Percentiles rank a stretch among this genome's conserved stretches.
Evolutionary conservation across 92 coral and sea anemone species (phyloP).

Genomic region (Scolanthus callimorphus): DNA sequence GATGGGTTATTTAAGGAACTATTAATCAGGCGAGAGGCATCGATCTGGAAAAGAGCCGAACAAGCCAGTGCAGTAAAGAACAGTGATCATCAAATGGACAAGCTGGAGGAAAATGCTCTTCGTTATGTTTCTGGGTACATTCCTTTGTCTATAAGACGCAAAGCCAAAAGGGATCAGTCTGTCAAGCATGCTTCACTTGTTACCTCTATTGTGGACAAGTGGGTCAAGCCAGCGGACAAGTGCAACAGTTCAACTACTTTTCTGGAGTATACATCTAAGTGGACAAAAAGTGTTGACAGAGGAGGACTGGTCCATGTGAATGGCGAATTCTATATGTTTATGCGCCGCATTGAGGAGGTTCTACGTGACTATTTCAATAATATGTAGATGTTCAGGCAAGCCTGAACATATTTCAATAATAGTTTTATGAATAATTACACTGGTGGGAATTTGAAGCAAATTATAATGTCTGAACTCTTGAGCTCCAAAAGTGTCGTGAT

Average conservation of each 20-base stretch:
- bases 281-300: slow-evolving; percentile 15
- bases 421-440: background rate
- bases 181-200: too few species aligned
- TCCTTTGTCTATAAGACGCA: slow-evolving; percentile 16
- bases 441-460: background rate
- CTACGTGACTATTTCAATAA: slow-evolving; percentile 1
- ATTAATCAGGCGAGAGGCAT: too few species aligned
- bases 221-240: too few species aligned
- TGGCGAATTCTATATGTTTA: slow-evolving; percentile 8
- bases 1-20: too few species aligned
- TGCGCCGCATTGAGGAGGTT: slow-evolving; percentile 9
- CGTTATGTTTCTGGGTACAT: slow-evolving; percentile 25
- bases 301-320: slow-evolving; percentile 17
- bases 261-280: slow-evolving; percentile 16
- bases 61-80: too few species aligned
- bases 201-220: too few species aligned
- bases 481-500: background rate
- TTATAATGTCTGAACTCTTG: background rate
- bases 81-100: too few species aligned
- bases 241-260: background rate
- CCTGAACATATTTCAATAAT: too few species aligned
- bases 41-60: too few species aligned
- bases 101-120: slow-evolving; percentile 19
- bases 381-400: too few species aligned
- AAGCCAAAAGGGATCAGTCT: too few species aligned